These are phyloP conservation scores for Diplolepis rosae DNA, from an alignment of 2,888 invertebrate species.

Conservation along the genomic window DNA sequence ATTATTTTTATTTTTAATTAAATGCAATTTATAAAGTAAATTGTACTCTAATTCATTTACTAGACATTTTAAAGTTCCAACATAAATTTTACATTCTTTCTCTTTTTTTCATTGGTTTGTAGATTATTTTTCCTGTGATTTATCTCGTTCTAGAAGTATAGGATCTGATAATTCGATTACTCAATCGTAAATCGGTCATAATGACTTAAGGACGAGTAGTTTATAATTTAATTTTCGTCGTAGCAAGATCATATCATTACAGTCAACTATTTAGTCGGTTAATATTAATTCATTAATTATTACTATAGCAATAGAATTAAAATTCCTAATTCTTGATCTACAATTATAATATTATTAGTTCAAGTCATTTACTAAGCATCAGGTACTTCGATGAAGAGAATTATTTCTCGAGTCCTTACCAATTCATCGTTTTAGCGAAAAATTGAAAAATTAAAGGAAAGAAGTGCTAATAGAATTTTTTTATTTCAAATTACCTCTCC, in stretches of 20 bases:
- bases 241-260: constrained; percentile 67
- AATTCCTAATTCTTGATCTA: constrained; percentile 48
- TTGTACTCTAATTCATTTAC: no score
- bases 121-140: constrained; percentile 30
- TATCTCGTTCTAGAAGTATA: constrained; percentile 35
- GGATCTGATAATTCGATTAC: constrained; percentile 15
- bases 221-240: constrained; percentile 65
- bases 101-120: not conserved
- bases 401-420: constrained; percentile 49
- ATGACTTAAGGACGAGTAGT: constrained; percentile 35
- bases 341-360: constrained; percentile 39
- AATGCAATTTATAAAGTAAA: not conserved
- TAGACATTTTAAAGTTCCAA: no score
- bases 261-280: constrained; percentile 60
- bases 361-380: constrained; percentile 48
- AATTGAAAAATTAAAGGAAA: constrained; percentile 34
- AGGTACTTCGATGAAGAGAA: constrained; percentile 47
- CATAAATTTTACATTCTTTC: not conserved
- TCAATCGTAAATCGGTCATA: constrained; percentile 24
- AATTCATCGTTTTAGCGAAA: constrained; percentile 39
- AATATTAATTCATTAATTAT: constrained; percentile 57
- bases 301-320: constrained; percentile 53
- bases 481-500: not conserved
- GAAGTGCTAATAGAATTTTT: not conserved
- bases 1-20: not conserved